Evolutionary conservation across 1,140 invertebrate species (phyloP).

Genomic region (Nylanderia fulva): DNA sequence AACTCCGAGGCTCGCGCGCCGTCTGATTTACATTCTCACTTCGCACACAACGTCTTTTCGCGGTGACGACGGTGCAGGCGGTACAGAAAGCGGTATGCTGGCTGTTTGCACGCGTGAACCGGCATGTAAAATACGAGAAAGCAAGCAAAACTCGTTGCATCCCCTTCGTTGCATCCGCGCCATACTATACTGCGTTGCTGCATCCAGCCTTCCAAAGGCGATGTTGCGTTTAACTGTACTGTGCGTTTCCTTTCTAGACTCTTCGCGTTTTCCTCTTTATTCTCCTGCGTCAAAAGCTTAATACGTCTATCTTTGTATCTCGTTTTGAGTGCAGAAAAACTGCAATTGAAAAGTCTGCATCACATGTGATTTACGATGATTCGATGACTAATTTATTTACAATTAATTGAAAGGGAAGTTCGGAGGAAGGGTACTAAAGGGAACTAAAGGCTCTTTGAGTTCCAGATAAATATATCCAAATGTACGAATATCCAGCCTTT

Average conservation of each 20-base stretch:
- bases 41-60: constrained; percentile 40
- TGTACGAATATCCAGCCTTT: constrained; percentile 11
- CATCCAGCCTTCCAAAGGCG: background rate
- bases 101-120: constrained; percentile 55
- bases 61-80: constrained; percentile 1
- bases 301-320: background rate
- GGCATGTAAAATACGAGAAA: constrained; percentile 55
- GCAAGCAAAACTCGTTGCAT: constrained; percentile 27
- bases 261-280: no score
- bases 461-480: no score
- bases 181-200: background rate
- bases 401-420: background rate
- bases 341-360: background rate
- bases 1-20: constrained; percentile 33
- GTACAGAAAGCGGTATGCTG: constrained; percentile 12
- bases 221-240: constrained; percentile 24
- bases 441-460: no score
- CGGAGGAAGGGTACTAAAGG: no score
- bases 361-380: background rate
- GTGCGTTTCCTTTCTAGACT: background rate
- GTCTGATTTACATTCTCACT: constrained; percentile 56
- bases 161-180: background rate
- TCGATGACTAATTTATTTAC: background rate
- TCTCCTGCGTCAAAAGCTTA: background rate
- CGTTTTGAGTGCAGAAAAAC: background rate